Percentiles rank a stretch among this genome's conserved stretches.
phyloP scores from a whole-genome alignment of 2,797 vertebrate genomes.

The Manis crassicaudata region DNA sequence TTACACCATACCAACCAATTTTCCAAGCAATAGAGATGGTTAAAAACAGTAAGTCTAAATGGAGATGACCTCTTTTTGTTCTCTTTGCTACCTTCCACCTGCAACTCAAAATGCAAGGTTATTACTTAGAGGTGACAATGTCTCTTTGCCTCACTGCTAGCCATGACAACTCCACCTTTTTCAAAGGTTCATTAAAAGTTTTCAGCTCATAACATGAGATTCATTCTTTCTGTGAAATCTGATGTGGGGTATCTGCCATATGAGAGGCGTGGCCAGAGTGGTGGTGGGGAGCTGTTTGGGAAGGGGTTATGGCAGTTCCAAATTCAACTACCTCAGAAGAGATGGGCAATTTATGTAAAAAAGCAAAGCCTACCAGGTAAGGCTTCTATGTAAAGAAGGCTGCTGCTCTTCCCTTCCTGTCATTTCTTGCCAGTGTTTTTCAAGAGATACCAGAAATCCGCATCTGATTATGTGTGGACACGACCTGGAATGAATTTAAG shows the following conservation, averaged over 20 bases:
- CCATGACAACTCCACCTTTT: not conserved
- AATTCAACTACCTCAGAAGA: not conserved
- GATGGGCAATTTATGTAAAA: not conserved
- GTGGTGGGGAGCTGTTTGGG: not conserved
- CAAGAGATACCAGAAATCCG: constrained; percentile 47
- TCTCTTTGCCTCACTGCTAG: not conserved
- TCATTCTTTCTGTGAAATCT: not conserved
- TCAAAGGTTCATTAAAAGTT: not conserved
- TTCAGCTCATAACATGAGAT: not conserved
- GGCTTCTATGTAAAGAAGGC: not conserved
- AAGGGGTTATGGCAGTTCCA: not conserved
- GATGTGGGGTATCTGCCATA: not conserved
- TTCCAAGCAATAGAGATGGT: not conserved
- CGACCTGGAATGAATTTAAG: constrained; percentile 57
- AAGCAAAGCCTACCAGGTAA: not conserved
- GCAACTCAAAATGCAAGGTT: not conserved
- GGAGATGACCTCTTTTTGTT: not conserved
- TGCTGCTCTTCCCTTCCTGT: not conserved
- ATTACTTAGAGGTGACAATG: not conserved
- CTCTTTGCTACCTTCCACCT: not conserved
- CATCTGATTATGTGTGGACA: not conserved
- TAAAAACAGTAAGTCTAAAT: not conserved
- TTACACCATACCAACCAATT: not conserved
- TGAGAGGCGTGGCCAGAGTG: not conserved
- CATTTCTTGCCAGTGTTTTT: constrained; percentile 47